These are phyloP conservation scores for Cepaea hortensis DNA, from an alignment of 2,888 invertebrate species.

Conservation along the genomic window DNA sequence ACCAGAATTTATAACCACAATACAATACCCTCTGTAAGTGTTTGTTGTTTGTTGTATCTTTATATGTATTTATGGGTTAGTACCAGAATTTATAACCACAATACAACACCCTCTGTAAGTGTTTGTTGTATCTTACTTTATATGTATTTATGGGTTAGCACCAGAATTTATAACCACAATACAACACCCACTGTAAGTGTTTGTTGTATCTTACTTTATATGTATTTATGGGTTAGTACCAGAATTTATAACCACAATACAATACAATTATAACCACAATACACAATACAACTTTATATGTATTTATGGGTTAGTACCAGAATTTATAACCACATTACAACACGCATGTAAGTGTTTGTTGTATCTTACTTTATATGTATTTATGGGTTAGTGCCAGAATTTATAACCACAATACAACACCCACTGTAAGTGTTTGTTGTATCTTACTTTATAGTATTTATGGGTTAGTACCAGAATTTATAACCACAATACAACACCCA, in stretches of 20 bases:
- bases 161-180: not conserved
- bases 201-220: not conserved
- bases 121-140: not conserved
- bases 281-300: no score
- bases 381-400: slow-evolving; percentile 58
- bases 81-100: slow-evolving; percentile 64
- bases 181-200: not conserved
- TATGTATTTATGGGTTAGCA: not conserved
- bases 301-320: no score
- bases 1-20: not conserved
- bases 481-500: not conserved
- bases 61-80: slow-evolving; percentile 37
- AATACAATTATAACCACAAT: no score
- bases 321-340: no score
- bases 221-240: not conserved
- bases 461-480: not conserved
- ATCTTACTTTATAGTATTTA: not conserved
- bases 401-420: slow-evolving; percentile 63
- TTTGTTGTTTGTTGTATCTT: not conserved
- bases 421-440: slow-evolving; percentile 57
- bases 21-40: not conserved
- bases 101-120: slow-evolving; percentile 65
- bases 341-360: not conserved
- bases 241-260: not conserved
- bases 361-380: slow-evolving; percentile 1